phyloP scores from a whole-genome alignment of 1,140 invertebrate genomes.

The honey bee (Apis mellifera) region DNA sequence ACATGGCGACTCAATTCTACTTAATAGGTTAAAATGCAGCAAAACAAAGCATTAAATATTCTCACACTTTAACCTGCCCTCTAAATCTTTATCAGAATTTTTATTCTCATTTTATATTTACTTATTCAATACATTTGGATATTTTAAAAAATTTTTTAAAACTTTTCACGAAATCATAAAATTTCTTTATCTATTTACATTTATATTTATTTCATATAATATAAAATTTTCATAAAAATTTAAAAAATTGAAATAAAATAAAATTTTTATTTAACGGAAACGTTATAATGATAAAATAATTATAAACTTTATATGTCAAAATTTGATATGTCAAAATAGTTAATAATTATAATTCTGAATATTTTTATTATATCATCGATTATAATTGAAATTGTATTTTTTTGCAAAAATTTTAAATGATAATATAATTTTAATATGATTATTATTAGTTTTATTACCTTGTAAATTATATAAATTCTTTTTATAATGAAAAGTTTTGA shows the following conservation, averaged over 20 bases:
- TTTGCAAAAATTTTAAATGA: no score
- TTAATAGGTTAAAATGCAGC: neutral
- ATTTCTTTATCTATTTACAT: neutral
- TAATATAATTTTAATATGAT: no score
- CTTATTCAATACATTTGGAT: neutral
- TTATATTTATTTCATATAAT: neutral
- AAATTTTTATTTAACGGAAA: neutral
- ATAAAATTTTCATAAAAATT: no score
- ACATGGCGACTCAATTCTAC: neutral
- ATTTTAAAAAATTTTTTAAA: neutral
- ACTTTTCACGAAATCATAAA: neutral
- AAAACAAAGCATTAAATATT: neutral
- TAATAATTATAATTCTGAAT: no score
- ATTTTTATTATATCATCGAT: no score
- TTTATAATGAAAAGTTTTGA: no score
- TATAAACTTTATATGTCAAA: no score
- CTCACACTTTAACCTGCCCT: neutral
- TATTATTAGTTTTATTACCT: no score
- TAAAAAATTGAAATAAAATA: neutral
- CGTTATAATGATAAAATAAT: neutral
- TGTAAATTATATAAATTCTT: no score
- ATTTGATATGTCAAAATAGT: no score
- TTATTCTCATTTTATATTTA: neutral
- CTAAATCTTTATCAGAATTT: neutral
- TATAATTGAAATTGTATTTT: neutral